Conservation (phyloP, 2,113 vertebrate genomes). For the Albula glossodonta region DNA sequence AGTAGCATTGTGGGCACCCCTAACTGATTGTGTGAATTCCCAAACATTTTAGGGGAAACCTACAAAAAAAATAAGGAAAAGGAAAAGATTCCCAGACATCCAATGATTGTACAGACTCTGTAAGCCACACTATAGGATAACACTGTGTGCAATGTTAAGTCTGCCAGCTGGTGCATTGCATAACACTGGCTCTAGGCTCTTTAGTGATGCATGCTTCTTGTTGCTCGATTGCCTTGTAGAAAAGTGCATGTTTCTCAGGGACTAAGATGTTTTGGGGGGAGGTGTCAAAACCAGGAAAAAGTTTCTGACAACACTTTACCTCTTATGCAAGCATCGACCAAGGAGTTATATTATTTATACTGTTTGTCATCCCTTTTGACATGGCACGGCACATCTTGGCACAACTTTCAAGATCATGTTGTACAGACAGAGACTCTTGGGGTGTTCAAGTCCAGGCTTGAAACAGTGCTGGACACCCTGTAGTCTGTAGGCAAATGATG, state of each 20-base stretch:
- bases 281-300: background rate
- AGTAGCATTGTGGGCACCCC: background rate
- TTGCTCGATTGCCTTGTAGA: conserved; percentile 11
- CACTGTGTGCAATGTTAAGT: conserved; percentile 22
- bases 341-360: background rate
- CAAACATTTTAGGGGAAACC: too few species aligned
- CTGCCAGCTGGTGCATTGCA: conserved; percentile 46
- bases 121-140: conserved; percentile 6
- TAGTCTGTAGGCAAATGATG: too few species aligned
- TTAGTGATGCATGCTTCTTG: conserved; percentile 1
- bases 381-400: too few species aligned
- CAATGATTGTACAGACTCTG: background rate
- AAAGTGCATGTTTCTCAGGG: background rate
- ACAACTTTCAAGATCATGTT: too few species aligned
- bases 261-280: background rate
- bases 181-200: conserved; percentile 32
- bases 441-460: too few species aligned
- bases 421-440: too few species aligned
- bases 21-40: background rate
- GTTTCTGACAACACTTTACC: background rate
- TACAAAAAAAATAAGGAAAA: background rate
- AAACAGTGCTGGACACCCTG: too few species aligned
- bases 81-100: background rate
- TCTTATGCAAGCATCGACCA: background rate
- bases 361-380: background rate